phyloP scores from a whole-genome alignment of 2,888 invertebrate genomes.

The Thyatira batis region DNA sequence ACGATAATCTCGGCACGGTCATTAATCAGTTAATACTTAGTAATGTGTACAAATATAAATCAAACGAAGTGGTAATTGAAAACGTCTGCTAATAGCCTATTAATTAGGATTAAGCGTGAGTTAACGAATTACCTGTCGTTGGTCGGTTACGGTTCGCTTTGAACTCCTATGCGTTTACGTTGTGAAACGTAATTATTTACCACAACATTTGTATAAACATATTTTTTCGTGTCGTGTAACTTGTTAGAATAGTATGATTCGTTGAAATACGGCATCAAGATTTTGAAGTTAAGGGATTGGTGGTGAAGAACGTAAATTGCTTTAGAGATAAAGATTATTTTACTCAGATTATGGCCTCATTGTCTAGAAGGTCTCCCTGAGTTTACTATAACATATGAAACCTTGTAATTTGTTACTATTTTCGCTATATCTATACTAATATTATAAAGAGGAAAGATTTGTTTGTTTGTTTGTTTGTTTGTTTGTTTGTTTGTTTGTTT shows the following conservation, averaged over 20 bases:
- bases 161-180: conserved; percentile 16
- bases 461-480: too few species aligned
- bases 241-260: background rate
- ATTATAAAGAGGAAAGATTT: too few species aligned
- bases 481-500: too few species aligned
- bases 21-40: conserved; percentile 60
- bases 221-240: background rate
- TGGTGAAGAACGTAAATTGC: too few species aligned
- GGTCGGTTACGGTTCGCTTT: conserved; percentile 43
- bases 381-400: too few species aligned
- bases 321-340: too few species aligned
- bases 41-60: conserved; percentile 59
- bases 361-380: too few species aligned
- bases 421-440: too few species aligned
- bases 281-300: too few species aligned
- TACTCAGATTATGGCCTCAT: too few species aligned
- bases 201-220: background rate
- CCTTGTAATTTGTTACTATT: too few species aligned
- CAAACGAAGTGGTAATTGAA: conserved; percentile 73
- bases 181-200: background rate
- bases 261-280: background rate
- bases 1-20: conserved; percentile 43
- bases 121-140: conserved; percentile 66
- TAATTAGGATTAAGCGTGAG: conserved; percentile 73
- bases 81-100: conserved; percentile 72